Evolutionary conservation across 2,888 invertebrate species (phyloP).

Genomic region (Scaptomyza caliginosa): DNA sequence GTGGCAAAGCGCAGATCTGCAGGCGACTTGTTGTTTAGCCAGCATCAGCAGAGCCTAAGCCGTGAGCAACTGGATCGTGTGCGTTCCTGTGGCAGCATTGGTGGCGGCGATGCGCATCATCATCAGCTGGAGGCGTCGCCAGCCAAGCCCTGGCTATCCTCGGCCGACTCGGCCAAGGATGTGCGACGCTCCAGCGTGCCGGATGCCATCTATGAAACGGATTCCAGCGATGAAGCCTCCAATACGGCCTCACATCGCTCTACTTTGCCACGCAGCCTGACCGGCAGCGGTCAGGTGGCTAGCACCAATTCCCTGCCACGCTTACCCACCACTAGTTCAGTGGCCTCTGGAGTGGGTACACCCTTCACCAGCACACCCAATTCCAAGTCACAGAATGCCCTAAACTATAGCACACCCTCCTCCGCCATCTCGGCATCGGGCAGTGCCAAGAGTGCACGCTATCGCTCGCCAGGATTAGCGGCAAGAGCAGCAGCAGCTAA

Average conservation of each 20-base stretch:
- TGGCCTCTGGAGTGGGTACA: slow-evolving; percentile 36
- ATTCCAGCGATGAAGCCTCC: slow-evolving; percentile 78
- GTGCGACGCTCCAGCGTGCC: slow-evolving; percentile 86
- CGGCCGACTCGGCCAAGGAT: slow-evolving; percentile 76
- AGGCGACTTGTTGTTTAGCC: slow-evolving; percentile 92
- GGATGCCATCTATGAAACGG: slow-evolving; percentile 83
- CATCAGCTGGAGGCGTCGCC: slow-evolving; percentile 81
- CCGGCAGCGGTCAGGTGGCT: slow-evolving; percentile 85
- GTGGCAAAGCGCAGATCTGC: slow-evolving; percentile 91
- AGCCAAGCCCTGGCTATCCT: slow-evolving; percentile 82
- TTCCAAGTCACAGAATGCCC: slow-evolving; percentile 87
- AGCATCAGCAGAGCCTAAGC: slow-evolving; percentile 91
- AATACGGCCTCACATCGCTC: slow-evolving; percentile 82
- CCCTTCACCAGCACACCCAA: slow-evolving; percentile 83
- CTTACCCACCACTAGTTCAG: slow-evolving; percentile 86
- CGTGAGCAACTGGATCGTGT: slow-evolving; percentile 90
- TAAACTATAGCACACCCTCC: slow-evolving; percentile 66
- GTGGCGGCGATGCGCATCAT: slow-evolving; percentile 85
- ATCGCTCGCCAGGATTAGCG: slow-evolving; percentile 89
- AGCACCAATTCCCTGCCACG: slow-evolving; percentile 91
- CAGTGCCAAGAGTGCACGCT: slow-evolving; percentile 93
- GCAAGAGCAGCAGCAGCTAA: slow-evolving; percentile 84
- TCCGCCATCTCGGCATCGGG: slow-evolving; percentile 80
- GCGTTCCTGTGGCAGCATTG: slow-evolving; percentile 93
- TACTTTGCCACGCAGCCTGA: slow-evolving; percentile 88